phyloP scores from a whole-genome alignment of 2,888 invertebrate genomes.

The Athrips mouffetella region DNA sequence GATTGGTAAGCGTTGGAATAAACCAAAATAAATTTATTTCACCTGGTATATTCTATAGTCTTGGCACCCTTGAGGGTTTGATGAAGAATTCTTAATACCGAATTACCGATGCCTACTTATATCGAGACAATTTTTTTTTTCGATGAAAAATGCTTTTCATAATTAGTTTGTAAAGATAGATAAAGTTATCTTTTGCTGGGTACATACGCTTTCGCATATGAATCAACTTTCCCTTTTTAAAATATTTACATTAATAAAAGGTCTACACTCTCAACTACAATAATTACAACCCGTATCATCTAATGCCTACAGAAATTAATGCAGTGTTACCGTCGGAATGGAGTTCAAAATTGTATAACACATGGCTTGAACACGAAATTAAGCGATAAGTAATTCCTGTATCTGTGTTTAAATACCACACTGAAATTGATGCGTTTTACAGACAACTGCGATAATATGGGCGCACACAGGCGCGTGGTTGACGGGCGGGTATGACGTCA shows the following conservation, averaged over 20 bases:
- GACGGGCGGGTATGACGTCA: slow-evolving; percentile 54
- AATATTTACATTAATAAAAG: slow-evolving; percentile 4
- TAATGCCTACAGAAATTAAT: not conserved
- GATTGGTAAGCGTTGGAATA: too few species aligned
- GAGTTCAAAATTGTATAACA: not conserved
- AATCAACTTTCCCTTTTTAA: slow-evolving; percentile 6
- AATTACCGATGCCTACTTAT: too few species aligned
- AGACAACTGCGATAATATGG: slow-evolving; percentile 9
- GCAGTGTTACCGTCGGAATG: not conserved
- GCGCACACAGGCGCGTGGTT: slow-evolving; percentile 36
- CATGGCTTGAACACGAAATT: slow-evolving; percentile 6
- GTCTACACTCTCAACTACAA: not conserved
- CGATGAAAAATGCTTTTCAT: too few species aligned
- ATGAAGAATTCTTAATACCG: too few species aligned
- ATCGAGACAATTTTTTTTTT: too few species aligned
- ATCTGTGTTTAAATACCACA: slow-evolving; percentile 14
- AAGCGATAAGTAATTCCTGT: slow-evolving; percentile 13
- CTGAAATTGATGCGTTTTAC: slow-evolving; percentile 18
- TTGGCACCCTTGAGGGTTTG: too few species aligned
- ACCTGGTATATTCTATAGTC: too few species aligned
- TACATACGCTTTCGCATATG: too few species aligned
- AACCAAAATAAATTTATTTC: too few species aligned
- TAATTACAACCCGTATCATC: not conserved
- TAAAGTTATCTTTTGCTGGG: too few species aligned
- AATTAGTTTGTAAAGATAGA: too few species aligned